These are phyloP conservation scores for Drosophila limbata DNA, from an alignment of 2,888 invertebrate genomes.

Conservation along the genomic window DNA sequence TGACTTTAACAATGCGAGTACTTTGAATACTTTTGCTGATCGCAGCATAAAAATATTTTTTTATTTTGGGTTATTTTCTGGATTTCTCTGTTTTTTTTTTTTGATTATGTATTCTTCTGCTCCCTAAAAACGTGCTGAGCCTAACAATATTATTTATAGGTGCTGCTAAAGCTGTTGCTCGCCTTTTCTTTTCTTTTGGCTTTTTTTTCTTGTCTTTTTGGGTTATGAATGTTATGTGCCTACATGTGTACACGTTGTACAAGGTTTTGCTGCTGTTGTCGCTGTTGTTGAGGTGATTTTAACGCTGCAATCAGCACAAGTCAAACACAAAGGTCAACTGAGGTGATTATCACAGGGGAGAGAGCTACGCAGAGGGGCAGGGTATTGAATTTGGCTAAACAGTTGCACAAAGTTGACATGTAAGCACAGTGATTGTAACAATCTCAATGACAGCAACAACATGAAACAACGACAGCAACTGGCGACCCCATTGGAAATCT, in stretches of 20 bases:
- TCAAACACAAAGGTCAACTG: constrained; percentile 71
- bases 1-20: constrained; percentile 31
- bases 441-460: constrained; percentile 42
- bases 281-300: constrained; percentile 57
- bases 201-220: constrained; percentile 11
- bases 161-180: constrained; percentile 35
- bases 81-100: not conserved
- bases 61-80: not conserved
- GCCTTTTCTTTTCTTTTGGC: constrained; percentile 24
- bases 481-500: constrained; percentile 35
- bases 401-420: constrained; percentile 32
- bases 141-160: constrained; percentile 60
- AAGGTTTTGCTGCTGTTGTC: constrained; percentile 48
- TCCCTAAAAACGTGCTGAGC: constrained; percentile 73
- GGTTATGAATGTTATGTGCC: constrained; percentile 53
- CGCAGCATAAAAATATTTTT: constrained; percentile 33
- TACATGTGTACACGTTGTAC: constrained; percentile 76
- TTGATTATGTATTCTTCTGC: constrained; percentile 16
- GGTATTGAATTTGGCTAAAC: not conserved
- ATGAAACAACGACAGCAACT: constrained; percentile 8
- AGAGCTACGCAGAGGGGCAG: not conserved
- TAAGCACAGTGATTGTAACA: constrained; percentile 13
- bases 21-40: constrained; percentile 33
- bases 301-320: constrained; percentile 78
- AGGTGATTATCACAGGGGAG: constrained; percentile 37